Base-by-base conservation (phyloP, 2,888 invertebrate species). In the Nemurella pictetii region DNA sequence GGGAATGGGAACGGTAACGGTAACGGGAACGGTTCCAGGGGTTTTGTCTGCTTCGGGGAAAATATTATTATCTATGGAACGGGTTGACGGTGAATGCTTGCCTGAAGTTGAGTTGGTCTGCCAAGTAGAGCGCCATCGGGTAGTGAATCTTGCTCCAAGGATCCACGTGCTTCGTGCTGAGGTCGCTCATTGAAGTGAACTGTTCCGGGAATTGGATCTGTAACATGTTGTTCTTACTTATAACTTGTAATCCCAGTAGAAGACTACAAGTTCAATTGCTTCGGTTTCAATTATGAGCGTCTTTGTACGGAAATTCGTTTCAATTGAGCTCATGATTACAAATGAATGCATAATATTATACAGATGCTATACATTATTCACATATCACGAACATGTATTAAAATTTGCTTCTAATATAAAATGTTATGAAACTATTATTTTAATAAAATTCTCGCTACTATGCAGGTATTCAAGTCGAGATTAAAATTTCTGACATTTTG, bases 91-190 rank as follows among this genome's bases (percentile, higher is more conserved):
- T 7, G 29, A 25, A 80, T 0, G 32, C 85, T 87, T 86, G 91
- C 91, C 88, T 90, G 85, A 91, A 90, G 86, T 92, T 91, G 29
- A 92, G 87, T 73, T 90, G 89, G 74, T 90, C 89, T 32, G 89
- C 89, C 86, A 92, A 86, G 35, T 90, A 89, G 20, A 88, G 83
- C 27, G 89, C 88, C 0, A 91, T 85, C 0, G 90, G 90, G 87
- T 90, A 90, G 86, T 90, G 90, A 0, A 90, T 90, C 85, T 91
- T 91, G 0, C 91, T 89, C 85, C 91, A 91, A 5, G 90, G 90
- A 84, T 92, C 91, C 78, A 91, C 90, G 82, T 91, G 90, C 0
- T 90, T 86, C 86, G 89, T 83, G 12, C 88, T 88, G 55, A 90
- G 83, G 86, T 91, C 91, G 74, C 90, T 89, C 86, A 87, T 87